Percentiles rank a stretch among this genome's conserved stretches.
Conservation (phyloP, 2,113 vertebrate species). For the Pangasianodon hypophthalmus region DNA sequence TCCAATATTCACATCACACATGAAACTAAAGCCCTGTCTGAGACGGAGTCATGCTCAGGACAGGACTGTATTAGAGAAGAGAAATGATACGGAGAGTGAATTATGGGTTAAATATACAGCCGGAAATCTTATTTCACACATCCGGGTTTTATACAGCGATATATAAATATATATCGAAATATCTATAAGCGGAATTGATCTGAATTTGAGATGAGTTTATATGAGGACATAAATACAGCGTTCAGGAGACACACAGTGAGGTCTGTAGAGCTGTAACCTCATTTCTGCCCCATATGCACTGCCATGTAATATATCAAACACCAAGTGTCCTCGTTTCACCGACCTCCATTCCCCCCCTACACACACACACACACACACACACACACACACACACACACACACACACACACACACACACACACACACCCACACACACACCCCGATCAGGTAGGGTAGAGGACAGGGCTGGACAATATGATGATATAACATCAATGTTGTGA, state of each 20-base stretch:
- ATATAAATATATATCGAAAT: neutral
- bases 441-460: neutral
- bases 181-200: neutral
- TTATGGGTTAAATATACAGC: neutral
- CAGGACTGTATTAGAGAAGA: neutral
- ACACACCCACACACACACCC: neutral
- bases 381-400: neutral
- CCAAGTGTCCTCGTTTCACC: slow-evolving; percentile 1
- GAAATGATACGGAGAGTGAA: neutral
- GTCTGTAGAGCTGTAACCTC: neutral
- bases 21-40: neutral
- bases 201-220: neutral
- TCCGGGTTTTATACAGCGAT: neutral
- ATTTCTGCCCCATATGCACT: neutral
- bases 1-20: neutral
- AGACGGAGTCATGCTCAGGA: neutral
- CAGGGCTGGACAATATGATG: neutral
- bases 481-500: neutral
- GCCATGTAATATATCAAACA: neutral
- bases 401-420: neutral
- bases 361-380: neutral
- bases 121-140: neutral
- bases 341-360: neutral
- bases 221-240: neutral
- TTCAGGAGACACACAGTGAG: neutral